Base-by-base conservation (phyloP, 2,888 invertebrate species). In the Neocrepidodera transversa region DNA sequence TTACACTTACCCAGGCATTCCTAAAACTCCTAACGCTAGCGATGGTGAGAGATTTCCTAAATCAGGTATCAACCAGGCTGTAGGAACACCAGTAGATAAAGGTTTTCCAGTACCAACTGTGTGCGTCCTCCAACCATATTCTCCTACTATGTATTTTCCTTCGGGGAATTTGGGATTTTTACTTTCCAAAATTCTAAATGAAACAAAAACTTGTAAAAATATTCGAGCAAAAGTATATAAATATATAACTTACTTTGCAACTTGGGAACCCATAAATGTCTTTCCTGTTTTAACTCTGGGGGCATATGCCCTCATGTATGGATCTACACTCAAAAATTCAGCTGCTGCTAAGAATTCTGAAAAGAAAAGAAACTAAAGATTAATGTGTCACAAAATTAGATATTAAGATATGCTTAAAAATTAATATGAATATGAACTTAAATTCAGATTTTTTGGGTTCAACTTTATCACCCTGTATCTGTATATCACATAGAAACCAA, bases 251-350 rank as follows among this genome's bases (percentile, higher is more conserved):
- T 81, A 88, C 88, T 84, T 86, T 10, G 87, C 89, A 35, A 91
- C 84, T 81, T 90, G 90, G 47, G 83, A 80, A 17, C 90, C 90
- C 53, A 89, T 84, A 85, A 90, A 88, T 28, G 86, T 85, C n/a
- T 80, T 80, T 2, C 88, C 88, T 53, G 83, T 70, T 70, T 85
- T 83, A 23, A 74, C 66, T 26, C 79, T 78, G 50, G 80, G 79
- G 76, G 83, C 81, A 65, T 85, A 86, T 1, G 83, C 82, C 67
- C 88, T 80, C 86, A 88, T 87, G 62, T 89, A 90, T 0, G 91
- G 90, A 76, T 91, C 91, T 18, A 90, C 87, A 65, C 88, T 89
- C 1, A 89, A 73, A 72, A 83, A 89, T 70, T 86, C 82, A 1
- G 89, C 90, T 80, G 89, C 84, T 1, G 85, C 80, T 49, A 90